Evolutionary conservation across 1,140 invertebrate species (phyloP).

Genomic region (Drosophila kurseongensis): DNA sequence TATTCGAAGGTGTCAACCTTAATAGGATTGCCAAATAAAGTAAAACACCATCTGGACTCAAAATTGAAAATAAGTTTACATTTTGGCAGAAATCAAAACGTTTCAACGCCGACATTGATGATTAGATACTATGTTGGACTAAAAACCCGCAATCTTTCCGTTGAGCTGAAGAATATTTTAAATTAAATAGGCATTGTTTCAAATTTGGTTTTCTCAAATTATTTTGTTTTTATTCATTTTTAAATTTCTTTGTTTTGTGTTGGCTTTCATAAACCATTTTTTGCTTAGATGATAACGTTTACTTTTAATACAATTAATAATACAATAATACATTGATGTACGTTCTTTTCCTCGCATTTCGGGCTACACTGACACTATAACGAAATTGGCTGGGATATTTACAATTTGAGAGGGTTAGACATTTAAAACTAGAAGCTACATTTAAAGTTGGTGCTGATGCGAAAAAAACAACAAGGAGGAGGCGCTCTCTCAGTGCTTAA

Average conservation of each 20-base stretch:
- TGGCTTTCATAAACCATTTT: slow-evolving; percentile 44
- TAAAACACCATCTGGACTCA: background rate
- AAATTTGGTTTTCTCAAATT: slow-evolving; percentile 38
- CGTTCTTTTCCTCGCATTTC: slow-evolving; percentile 44
- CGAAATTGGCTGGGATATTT: slow-evolving; percentile 65
- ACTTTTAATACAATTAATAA: slow-evolving; percentile 77
- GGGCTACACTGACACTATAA: slow-evolving; percentile 53
- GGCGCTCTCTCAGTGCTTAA: slow-evolving; percentile 55
- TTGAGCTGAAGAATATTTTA: background rate
- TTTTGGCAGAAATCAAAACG: background rate
- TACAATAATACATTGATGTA: slow-evolving; percentile 77
- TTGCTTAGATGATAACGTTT: slow-evolving; percentile 61
- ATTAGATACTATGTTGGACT: background rate
- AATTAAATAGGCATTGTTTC: slow-evolving; percentile 1
- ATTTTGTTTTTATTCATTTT: slow-evolving; percentile 62
- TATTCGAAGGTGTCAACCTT: background rate
- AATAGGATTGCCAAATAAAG: background rate
- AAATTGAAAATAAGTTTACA: background rate
- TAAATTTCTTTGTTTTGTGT: slow-evolving; percentile 68
- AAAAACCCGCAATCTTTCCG: background rate
- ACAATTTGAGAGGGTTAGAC: slow-evolving; percentile 60
- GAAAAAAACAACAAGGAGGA: slow-evolving; percentile 74
- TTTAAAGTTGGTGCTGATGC: slow-evolving; percentile 44
- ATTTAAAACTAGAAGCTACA: slow-evolving; percentile 41
- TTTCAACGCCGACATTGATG: too few relatives aligned